Conservation (phyloP, 2,888 invertebrate species). For the Pelosia muscerda region DNA sequence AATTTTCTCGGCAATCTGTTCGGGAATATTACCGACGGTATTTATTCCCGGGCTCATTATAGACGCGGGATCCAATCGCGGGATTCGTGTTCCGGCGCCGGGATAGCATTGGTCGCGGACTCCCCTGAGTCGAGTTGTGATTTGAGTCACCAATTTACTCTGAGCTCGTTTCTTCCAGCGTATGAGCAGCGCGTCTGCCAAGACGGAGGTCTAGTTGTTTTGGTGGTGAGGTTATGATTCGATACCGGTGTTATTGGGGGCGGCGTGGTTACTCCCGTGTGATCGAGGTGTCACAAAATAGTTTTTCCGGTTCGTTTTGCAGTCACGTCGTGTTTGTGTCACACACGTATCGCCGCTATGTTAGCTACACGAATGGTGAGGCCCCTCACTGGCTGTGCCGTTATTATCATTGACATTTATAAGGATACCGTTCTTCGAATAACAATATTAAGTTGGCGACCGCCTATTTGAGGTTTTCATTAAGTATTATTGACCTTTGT, state of each 20-base stretch:
- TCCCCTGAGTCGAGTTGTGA: constrained; percentile 71
- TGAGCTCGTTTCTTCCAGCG: constrained; percentile 33
- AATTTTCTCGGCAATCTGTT: constrained; percentile 71
- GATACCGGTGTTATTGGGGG: constrained; percentile 77
- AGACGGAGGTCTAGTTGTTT: constrained; percentile 17
- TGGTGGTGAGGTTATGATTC: constrained; percentile 64
- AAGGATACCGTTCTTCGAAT: constrained; percentile 19
- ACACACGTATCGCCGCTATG: constrained; percentile 25
- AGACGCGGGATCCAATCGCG: constrained; percentile 72
- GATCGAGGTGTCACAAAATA: constrained; percentile 76
- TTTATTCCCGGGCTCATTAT: constrained; percentile 79
- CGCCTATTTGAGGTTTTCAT: constrained; percentile 4
- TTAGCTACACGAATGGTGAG: constrained; percentile 2
- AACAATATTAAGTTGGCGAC: constrained; percentile 12
- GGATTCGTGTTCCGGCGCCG: constrained; percentile 55
- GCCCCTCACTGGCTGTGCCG: constrained; percentile 16
- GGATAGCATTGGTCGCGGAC: constrained; percentile 70
- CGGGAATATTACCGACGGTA: constrained; percentile 69
- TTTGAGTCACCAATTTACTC: constrained; percentile 57
- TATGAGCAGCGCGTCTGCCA: not conserved
- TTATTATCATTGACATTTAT: constrained; percentile 24
- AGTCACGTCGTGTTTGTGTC: constrained; percentile 55
- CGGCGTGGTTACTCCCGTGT: constrained; percentile 61
- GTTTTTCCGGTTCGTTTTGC: constrained; percentile 72
- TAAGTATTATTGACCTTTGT: not conserved